Evolutionary conservation across 2,888 invertebrate species (phyloP).

Genomic region (Harpalus rufipes): DNA sequence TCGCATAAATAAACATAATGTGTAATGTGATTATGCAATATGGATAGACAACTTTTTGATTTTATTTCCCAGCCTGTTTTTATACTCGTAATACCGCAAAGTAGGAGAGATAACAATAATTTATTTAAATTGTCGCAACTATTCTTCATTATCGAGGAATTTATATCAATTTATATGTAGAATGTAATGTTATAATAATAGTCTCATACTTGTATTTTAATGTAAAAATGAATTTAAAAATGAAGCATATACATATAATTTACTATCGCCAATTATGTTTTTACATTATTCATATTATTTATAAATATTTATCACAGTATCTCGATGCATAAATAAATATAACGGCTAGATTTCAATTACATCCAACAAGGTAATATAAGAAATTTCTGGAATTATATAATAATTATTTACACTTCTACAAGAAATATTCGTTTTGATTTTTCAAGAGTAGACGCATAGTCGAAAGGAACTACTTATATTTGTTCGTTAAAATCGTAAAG

Average conservation of each 20-base stretch:
- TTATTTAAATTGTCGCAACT: conserved; percentile 55
- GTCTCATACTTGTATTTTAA: conserved; percentile 15
- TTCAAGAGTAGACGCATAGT: no score
- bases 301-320: conserved; percentile 61
- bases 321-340: conserved; percentile 62
- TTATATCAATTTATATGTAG: conserved; percentile 57
- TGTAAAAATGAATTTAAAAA: conserved; percentile 52
- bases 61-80: conserved; percentile 8
- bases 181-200: conserved; percentile 43
- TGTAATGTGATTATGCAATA: background rate
- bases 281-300: conserved; percentile 60
- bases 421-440: no score
- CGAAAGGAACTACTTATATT: no score
- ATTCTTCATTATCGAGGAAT: conserved; percentile 45
- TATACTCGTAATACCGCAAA: conserved; percentile 4
- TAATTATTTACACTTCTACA: background rate
- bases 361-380: conserved; percentile 24
- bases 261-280: conserved; percentile 52
- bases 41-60: conserved; percentile 12
- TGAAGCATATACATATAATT: conserved; percentile 51
- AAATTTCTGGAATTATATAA: conserved; percentile 13
- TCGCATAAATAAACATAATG: conserved; percentile 6
- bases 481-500: no score
- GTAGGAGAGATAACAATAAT: conserved; percentile 50
- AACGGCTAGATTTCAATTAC: conserved; percentile 45